Evolutionary conservation across 2,888 invertebrate species (phyloP).

Genomic region (Diachrysia chrysitis): DNA sequence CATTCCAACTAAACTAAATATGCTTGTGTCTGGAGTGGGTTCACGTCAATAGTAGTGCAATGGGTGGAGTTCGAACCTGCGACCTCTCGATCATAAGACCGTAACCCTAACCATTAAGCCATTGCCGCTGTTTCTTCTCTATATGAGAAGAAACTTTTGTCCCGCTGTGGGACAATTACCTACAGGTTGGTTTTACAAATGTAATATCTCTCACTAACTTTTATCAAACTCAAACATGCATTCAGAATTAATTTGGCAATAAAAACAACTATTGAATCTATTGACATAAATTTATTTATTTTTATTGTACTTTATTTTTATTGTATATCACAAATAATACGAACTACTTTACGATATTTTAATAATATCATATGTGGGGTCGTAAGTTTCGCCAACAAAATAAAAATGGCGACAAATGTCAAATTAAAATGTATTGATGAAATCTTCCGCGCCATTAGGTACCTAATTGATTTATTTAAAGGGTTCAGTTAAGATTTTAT

Average conservation of each 20-base stretch:
- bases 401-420: slow-evolving; percentile 29
- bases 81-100: too few relatives aligned
- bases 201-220: background rate
- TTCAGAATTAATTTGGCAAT: background rate
- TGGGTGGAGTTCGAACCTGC: too few relatives aligned
- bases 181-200: too few relatives aligned
- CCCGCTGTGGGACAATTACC: background rate
- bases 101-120: too few relatives aligned
- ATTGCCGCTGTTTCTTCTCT: too few relatives aligned
- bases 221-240: background rate
- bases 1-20: too few relatives aligned
- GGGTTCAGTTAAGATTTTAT: slow-evolving; percentile 19
- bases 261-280: background rate
- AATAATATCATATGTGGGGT: slow-evolving; percentile 59
- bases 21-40: too few relatives aligned
- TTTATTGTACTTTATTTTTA: background rate
- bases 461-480: slow-evolving; percentile 57
- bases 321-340: background rate
- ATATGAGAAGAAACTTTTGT: background rate
- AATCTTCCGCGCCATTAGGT: slow-evolving; percentile 57
- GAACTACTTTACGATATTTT: slow-evolving; percentile 57
- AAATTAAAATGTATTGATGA: slow-evolving; percentile 59
- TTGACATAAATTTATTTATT: background rate
- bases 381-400: slow-evolving; percentile 60
- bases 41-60: too few relatives aligned